A percentile compares a stretch with the other conserved stretches of the same genome.
Conservation (phyloP, 2,113 vertebrate species). For the Cettia cetti region DNA sequence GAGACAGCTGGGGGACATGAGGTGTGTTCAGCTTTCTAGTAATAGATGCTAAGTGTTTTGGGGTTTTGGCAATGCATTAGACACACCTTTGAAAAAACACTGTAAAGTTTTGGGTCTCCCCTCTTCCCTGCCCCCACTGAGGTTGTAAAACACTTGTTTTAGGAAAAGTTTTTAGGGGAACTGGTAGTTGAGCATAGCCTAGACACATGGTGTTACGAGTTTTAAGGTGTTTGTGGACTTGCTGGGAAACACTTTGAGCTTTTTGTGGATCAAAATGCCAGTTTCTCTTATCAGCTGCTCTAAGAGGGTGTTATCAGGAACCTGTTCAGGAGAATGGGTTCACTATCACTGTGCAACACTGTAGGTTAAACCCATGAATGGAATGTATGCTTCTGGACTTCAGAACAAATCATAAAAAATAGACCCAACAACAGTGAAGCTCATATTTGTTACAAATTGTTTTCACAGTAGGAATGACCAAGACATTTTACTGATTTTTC, state of each 20-base stretch:
- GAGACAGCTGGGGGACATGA: not conserved
- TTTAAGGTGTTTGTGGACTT: not conserved
- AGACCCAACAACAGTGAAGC: not conserved
- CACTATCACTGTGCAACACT: fast-evolving
- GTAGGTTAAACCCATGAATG: not conserved
- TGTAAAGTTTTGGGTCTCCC: not conserved
- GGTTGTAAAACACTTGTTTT: not conserved
- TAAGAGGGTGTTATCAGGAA: not conserved
- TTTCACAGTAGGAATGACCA: not conserved
- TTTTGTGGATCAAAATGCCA: not conserved
- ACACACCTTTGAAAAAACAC: not conserved
- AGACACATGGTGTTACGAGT: not conserved
- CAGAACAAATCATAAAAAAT: not conserved
- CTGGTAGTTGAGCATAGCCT: not conserved
- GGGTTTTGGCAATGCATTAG: not conserved
- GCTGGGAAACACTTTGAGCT: not conserved
- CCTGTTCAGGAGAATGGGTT: not conserved
- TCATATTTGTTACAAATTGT: not conserved
- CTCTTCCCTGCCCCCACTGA: no score
- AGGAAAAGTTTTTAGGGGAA: not conserved
- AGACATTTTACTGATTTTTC: not conserved
- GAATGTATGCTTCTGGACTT: not conserved
- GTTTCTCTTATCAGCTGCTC: not conserved
- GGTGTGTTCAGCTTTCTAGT: not conserved
- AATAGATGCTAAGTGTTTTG: not conserved